A percentile compares a stretch with the other conserved stretches of the same genome.
Evolutionary conservation across 2,888 invertebrate species (phyloP).

Genomic region (Caenorhabditis macrosperma): DNA sequence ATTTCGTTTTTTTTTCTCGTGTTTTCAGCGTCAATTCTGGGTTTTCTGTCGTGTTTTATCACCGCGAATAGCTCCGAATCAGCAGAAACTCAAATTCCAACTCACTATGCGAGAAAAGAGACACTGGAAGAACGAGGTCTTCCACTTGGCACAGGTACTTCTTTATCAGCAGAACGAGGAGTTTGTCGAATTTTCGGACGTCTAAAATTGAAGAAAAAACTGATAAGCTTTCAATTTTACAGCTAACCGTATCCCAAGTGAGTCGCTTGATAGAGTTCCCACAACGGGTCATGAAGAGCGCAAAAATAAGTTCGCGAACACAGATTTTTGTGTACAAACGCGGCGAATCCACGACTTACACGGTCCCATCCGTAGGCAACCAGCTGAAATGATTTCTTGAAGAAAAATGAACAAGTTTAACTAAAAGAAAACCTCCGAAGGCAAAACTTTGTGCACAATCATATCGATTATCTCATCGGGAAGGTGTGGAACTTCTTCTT

Average conservation of each 20-base stretch:
- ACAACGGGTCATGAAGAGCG: constrained; percentile 57
- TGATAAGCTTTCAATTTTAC: background rate
- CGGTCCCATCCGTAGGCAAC: constrained; percentile 62
- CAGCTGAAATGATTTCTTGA: constrained; percentile 31
- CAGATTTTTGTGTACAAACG: constrained; percentile 33
- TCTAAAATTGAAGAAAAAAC: constrained; percentile 35
- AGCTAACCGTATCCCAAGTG: constrained; percentile 15
- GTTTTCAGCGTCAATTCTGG: no score
- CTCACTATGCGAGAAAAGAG: constrained; percentile 57
- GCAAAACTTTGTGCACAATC: constrained; percentile 32
- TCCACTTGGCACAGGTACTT: constrained; percentile 60
- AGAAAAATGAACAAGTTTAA: background rate
- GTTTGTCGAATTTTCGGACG: constrained; percentile 45
- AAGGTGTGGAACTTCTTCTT: constrained; percentile 22
- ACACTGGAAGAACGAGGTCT: constrained; percentile 43
- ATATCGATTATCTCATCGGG: constrained; percentile 56
- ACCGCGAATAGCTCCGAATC: no score
- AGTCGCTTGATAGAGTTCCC: constrained; percentile 37
- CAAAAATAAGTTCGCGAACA: constrained; percentile 47
- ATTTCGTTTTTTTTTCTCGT: no score
- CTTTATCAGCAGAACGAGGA: constrained; percentile 47
- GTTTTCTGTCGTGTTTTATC: no score
- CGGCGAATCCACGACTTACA: constrained; percentile 48
- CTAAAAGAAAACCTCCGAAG: constrained; percentile 35
- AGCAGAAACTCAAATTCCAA: background rate